Percentiles rank a stretch among this genome's conserved stretches.
Evolutionary conservation across 2,113 vertebrate genomes (phyloP).

Genomic region (Melanocharis versteri): DNA sequence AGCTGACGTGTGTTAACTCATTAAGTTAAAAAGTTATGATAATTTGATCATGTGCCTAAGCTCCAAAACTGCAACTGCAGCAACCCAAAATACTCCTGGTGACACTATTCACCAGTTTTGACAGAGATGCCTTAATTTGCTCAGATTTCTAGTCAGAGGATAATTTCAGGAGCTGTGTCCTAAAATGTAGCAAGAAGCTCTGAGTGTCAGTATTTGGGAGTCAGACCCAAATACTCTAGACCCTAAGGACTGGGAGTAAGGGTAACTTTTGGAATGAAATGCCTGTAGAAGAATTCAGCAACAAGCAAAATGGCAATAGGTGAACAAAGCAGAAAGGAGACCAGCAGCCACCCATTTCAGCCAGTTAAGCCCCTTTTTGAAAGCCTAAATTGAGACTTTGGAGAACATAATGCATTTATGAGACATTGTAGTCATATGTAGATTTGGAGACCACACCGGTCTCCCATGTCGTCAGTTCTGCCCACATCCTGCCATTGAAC

Average conservation of each 20-base stretch:
- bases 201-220: background rate
- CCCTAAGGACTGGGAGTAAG: background rate
- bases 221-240: background rate
- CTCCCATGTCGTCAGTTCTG: background rate
- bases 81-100: slow-evolving; percentile 35
- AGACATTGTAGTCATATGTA: background rate
- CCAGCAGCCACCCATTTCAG: background rate
- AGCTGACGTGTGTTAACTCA: slow-evolving; percentile 63
- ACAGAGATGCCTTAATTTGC: slow-evolving; percentile 3
- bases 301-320: background rate
- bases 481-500: slow-evolving; percentile 36
- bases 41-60: slow-evolving; percentile 52
- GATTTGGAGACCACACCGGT: background rate
- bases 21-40: slow-evolving; percentile 68
- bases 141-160: background rate
- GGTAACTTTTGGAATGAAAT: background rate
- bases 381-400: background rate
- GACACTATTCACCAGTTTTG: background rate
- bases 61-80: slow-evolving; percentile 50
- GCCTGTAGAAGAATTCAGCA: background rate
- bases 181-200: background rate
- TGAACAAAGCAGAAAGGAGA: background rate
- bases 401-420: background rate
- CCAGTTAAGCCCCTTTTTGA: background rate
- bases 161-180: background rate